Evolutionary conservation across 2,888 invertebrate genomes (phyloP).

Genomic region (Dendrolimus pini): DNA sequence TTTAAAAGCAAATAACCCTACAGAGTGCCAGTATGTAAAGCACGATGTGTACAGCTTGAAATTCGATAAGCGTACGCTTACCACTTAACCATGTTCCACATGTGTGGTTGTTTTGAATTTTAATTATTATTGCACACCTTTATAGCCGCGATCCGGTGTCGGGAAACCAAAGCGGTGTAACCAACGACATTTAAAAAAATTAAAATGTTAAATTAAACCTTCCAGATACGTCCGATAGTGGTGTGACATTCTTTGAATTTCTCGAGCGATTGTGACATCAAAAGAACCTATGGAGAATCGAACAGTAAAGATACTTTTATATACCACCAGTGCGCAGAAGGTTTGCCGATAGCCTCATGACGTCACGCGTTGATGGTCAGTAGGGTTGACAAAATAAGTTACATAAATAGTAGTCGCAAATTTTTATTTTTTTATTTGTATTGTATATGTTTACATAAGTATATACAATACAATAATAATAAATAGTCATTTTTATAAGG

Average conservation of each 20-base stretch:
- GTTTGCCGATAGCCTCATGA: too few species aligned
- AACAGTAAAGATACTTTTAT: too few species aligned
- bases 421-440: too few species aligned
- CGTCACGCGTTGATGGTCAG: too few species aligned
- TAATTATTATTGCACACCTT: neutral
- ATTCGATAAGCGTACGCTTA: neutral
- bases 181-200: neutral
- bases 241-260: neutral
- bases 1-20: neutral
- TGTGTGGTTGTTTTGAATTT: constrained; percentile 1
- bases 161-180: neutral
- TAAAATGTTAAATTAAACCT: neutral
- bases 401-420: too few species aligned
- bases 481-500: too few species aligned
- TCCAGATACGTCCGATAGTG: neutral
- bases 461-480: too few species aligned
- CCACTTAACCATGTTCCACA: neutral
- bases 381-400: too few species aligned
- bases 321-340: too few species aligned
- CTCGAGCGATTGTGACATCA: neutral
- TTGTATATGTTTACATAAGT: too few species aligned
- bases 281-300: neutral
- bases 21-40: neutral
- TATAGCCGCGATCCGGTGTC: neutral
- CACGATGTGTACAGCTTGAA: neutral